Conservation (phyloP, 37 sponge, comb jelly and placozoan genomes). For the Eunapius fragilis region DNA sequence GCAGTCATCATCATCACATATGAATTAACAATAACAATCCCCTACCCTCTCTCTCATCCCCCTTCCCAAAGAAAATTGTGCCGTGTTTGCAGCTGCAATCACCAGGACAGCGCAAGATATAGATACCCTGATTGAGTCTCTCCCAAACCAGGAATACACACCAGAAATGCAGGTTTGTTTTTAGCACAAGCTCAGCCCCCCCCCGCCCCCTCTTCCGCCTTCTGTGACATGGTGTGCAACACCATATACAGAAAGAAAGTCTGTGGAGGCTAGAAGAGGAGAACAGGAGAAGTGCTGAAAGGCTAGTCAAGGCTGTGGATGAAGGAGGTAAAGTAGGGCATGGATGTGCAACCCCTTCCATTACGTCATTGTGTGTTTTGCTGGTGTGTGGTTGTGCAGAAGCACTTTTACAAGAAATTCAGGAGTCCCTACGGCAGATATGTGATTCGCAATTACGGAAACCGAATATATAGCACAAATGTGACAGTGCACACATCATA, state of each 20-base stretch:
- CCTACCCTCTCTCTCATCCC: too few species aligned
- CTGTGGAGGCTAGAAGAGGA: slow-evolving; percentile 54
- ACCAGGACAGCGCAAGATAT: slow-evolving; percentile 87
- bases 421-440: slow-evolving; percentile 38
- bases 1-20: background rate
- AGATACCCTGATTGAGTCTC: slow-evolving; percentile 81
- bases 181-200: too few species aligned
- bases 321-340: slow-evolving; percentile 51
- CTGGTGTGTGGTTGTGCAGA: slow-evolving; percentile 19
- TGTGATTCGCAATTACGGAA: slow-evolving; percentile 45
- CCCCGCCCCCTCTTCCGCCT: too few species aligned
- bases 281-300: slow-evolving; percentile 42
- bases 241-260: slow-evolving; percentile 9
- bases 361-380: slow-evolving; percentile 12
- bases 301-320: slow-evolving; percentile 31
- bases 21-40: too few species aligned
- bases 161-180: slow-evolving; percentile 66
- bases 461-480: background rate
- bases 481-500: background rate
- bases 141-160: slow-evolving; percentile 75
- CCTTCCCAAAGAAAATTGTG: slow-evolving; percentile 57
- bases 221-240: background rate
- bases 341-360: background rate
- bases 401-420: slow-evolving; percentile 28
- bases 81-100: slow-evolving; percentile 76